Evolutionary conservation across 64 coral and sea anemone species (phyloP).

Genomic region (Dendrophyllia cribrosa): DNA sequence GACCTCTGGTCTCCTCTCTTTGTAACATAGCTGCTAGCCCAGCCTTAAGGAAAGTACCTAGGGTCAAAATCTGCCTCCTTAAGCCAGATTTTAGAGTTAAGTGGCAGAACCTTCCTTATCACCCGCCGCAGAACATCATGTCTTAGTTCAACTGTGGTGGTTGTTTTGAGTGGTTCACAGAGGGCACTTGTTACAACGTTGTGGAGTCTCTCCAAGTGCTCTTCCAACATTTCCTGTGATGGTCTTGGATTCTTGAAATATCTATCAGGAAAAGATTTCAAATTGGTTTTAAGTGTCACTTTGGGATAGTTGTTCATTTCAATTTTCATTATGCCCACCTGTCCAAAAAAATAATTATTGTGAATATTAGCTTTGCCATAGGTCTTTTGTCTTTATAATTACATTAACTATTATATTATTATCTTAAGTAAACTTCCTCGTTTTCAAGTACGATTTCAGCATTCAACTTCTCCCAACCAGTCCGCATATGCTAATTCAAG

Average conservation of each 20-base stretch:
- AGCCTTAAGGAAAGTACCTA: conserved; percentile 19
- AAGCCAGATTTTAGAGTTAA: neutral
- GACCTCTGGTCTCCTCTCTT: conserved; percentile 11
- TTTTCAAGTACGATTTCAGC: too few species aligned
- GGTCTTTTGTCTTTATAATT: too few species aligned
- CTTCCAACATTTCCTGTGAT: neutral
- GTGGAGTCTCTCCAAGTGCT: neutral
- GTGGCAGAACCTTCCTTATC: neutral
- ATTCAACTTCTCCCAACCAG: too few species aligned
- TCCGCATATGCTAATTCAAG: too few species aligned
- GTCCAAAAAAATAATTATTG: too few species aligned
- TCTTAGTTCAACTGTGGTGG: neutral
- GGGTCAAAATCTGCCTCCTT: neutral
- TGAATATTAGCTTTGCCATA: too few species aligned
- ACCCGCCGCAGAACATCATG: neutral
- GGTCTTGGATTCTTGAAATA: conserved; percentile 7
- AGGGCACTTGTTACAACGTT: neutral
- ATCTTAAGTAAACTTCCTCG: too few species aligned
- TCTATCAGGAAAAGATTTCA: neutral
- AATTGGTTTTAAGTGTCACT: neutral
- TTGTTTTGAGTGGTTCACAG: neutral
- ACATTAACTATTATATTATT: too few species aligned
- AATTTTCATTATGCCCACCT: too few species aligned
- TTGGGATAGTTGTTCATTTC: neutral
- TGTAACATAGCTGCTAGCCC: neutral